Conservation (phyloP, 2,113 vertebrate species). For the Ibidorhyncha struthersii region DNA sequence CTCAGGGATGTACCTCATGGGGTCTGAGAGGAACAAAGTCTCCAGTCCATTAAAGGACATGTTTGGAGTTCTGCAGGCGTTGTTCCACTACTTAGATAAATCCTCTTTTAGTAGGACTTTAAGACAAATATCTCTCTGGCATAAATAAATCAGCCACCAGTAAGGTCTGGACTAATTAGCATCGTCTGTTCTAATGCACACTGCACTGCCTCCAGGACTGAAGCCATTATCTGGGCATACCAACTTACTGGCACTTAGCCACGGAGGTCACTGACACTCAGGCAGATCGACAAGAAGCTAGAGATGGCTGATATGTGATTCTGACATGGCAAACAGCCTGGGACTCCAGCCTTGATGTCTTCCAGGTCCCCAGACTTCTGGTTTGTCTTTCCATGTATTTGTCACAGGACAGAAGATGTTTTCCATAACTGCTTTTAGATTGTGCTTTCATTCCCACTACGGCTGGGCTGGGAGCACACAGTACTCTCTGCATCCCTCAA, state of each 20-base stretch:
- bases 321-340: neutral
- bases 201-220: neutral
- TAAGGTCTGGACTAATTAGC: neutral
- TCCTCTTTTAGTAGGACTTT: neutral
- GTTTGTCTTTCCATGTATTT: neutral
- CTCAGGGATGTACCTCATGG: neutral
- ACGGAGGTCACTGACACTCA: neutral
- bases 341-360: neutral
- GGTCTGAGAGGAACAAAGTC: neutral
- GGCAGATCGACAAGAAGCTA: neutral
- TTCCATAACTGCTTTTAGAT: neutral
- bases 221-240: neutral
- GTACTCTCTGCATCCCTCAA: neutral
- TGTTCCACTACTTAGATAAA: neutral
- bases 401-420: neutral
- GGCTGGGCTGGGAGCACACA: neutral
- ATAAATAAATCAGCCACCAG: neutral
- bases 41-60: neutral
- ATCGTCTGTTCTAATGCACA: neutral
- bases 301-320: neutral
- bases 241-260: neutral
- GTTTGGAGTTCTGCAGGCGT: neutral
- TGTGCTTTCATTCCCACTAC: neutral
- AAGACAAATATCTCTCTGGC: neutral
- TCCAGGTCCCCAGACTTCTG: conserved; percentile 13